These are phyloP conservation scores for Engystomops pustulosus DNA, from an alignment of 2,113 vertebrate genomes.

Conservation along the genomic window DNA sequence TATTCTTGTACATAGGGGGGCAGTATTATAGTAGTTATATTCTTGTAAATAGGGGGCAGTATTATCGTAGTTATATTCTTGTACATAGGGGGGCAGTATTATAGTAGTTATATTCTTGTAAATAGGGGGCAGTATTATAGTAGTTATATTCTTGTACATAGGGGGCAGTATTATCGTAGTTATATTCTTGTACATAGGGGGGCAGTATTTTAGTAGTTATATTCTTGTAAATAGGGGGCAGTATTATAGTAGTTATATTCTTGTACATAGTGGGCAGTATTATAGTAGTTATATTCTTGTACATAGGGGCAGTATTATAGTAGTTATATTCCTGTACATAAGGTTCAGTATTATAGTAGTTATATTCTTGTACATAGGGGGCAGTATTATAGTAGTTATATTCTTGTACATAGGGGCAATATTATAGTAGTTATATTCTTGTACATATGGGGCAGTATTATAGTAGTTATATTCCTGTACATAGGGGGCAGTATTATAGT, in stretches of 20 bases:
- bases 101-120: not conserved
- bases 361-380: not conserved
- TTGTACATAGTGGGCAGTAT: not conserved
- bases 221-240: not conserved
- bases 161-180: not conserved
- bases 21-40: not conserved
- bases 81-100: not conserved
- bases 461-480: not conserved
- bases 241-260: not conserved
- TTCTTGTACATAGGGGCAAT: not conserved
- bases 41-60: not conserved
- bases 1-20: not conserved
- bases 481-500: too few species aligned
- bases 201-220: not conserved
- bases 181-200: not conserved
- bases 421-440: not conserved
- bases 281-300: slow-evolving; percentile 3
- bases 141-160: not conserved
- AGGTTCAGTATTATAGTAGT: not conserved
- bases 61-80: not conserved
- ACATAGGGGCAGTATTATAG: not conserved
- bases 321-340: not conserved
- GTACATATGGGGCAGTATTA: not conserved
- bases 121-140: not conserved
- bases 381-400: not conserved